These are phyloP conservation scores for Parnassius mnemosyne DNA, from an alignment of 2,888 invertebrate species.

Conservation along the genomic window DNA sequence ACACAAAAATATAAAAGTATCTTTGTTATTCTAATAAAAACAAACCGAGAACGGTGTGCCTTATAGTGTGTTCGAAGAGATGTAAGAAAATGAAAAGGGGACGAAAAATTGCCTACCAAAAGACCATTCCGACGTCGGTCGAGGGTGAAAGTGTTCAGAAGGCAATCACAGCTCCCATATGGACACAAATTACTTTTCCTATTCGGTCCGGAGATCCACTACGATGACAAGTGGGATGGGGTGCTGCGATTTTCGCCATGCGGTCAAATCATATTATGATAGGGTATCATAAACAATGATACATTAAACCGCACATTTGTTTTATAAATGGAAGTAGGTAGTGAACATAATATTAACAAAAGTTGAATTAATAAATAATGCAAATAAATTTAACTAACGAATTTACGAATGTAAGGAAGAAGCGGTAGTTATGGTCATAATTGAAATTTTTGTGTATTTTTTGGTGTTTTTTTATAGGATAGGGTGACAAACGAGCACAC, in stretches of 20 bases:
- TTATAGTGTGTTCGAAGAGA: slow-evolving; percentile 50
- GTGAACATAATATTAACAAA: neutral
- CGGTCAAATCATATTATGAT: slow-evolving; percentile 31
- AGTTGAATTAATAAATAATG: too few species aligned
- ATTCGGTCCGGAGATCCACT: slow-evolving; percentile 60
- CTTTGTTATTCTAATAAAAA: slow-evolving; percentile 38
- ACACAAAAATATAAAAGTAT: slow-evolving; percentile 3
- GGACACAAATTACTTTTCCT: slow-evolving; percentile 78
- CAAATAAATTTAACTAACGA: too few species aligned
- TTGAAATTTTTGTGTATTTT: too few species aligned
- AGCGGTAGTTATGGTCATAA: too few species aligned
- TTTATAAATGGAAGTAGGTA: slow-evolving; percentile 4
- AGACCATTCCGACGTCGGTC: slow-evolving; percentile 56
- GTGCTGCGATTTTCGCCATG: slow-evolving; percentile 47
- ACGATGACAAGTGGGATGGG: slow-evolving; percentile 71
- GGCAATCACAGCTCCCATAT: slow-evolving; percentile 79
- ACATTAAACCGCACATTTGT: slow-evolving; percentile 10
- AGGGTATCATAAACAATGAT: slow-evolving; percentile 37
- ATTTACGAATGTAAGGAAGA: too few species aligned
- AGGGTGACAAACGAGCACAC: too few species aligned
- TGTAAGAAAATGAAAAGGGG: slow-evolving; percentile 59
- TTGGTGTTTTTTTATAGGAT: too few species aligned
- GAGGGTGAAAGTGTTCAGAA: slow-evolving; percentile 67
- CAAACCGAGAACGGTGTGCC: slow-evolving; percentile 32
- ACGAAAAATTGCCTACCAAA: slow-evolving; percentile 60